Evolutionary conservation across 1,140 invertebrate species (phyloP).

Genomic region (Pseudomyrmex flavicornis): DNA sequence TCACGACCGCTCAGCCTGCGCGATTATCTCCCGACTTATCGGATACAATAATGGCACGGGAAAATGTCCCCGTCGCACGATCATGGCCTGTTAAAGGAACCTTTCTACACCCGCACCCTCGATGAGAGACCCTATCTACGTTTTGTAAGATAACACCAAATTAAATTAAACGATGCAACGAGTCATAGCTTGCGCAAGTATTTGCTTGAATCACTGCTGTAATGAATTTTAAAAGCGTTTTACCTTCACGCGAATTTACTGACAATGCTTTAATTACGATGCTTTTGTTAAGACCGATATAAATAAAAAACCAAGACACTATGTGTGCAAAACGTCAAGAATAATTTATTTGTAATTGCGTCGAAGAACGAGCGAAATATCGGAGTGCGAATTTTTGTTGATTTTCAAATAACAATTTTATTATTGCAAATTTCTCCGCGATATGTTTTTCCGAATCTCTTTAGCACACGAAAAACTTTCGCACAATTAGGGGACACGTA

Average conservation of each 20-base stretch:
- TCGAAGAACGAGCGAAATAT: not conserved
- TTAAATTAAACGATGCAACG: constrained; percentile 58
- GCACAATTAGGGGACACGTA: constrained; percentile 3
- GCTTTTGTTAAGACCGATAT: not conserved
- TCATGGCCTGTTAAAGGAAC: constrained; percentile 76
- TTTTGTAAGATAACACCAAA: constrained; percentile 58
- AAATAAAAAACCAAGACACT: too few relatives aligned
- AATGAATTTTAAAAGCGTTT: constrained; percentile 28
- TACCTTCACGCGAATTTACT: not conserved
- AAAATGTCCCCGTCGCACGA: constrained; percentile 74
- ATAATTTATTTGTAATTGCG: not conserved
- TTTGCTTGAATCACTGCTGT: not conserved
- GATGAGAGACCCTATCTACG: constrained; percentile 43
- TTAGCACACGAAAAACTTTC: not conserved
- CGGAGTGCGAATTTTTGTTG: not conserved
- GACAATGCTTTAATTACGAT: not conserved
- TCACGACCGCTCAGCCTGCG: constrained; percentile 55
- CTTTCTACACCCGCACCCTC: constrained; percentile 55
- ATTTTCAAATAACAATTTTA: not conserved
- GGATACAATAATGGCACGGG: constrained; percentile 77
- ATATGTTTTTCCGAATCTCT: not conserved
- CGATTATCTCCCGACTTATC: constrained; percentile 79
- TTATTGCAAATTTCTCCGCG: not conserved
- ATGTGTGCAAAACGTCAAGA: too few relatives aligned
- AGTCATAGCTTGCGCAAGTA: not conserved